Evolutionary conservation across 2,797 vertebrate species (phyloP).

Genomic region (Tachyglossus aculeatus): DNA sequence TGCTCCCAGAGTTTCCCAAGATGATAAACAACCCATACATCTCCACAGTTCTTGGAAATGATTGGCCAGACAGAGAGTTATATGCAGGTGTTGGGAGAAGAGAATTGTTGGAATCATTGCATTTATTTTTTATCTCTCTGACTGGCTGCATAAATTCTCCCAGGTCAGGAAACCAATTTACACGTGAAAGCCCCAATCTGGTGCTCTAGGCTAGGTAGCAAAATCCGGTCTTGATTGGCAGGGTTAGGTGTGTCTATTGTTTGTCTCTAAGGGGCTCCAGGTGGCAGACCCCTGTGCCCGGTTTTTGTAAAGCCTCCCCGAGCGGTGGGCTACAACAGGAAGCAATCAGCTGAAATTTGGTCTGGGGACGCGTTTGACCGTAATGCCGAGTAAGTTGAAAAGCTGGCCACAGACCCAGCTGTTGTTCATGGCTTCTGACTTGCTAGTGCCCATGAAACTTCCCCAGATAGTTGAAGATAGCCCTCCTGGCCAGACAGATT

Average conservation of each 20-base stretch:
- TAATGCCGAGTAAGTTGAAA: slow-evolving; percentile 30
- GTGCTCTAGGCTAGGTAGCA: background rate
- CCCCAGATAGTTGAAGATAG: slow-evolving; percentile 55
- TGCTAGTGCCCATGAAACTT: slow-evolving; percentile 37
- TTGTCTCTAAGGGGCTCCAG: background rate
- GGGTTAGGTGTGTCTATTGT: background rate
- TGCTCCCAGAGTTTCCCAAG: background rate
- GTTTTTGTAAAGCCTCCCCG: slow-evolving; percentile 10
- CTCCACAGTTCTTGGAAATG: background rate
- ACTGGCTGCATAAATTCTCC: background rate
- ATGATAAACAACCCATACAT: background rate
- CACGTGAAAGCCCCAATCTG: background rate
- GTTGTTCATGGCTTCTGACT: slow-evolving; percentile 20
- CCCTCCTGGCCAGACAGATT: slow-evolving; percentile 57
- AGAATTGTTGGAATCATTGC: background rate
- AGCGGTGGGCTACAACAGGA: background rate
- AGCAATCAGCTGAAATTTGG: slow-evolving; percentile 27
- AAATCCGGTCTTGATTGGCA: background rate
- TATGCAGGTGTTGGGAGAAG: background rate
- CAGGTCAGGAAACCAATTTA: background rate
- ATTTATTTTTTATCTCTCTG: background rate
- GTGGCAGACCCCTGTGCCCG: background rate
- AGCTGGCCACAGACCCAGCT: background rate
- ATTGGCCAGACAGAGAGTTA: background rate
- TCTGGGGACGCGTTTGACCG: slow-evolving; percentile 17